These are phyloP conservation scores for Petrocephalus sullivani DNA, from an alignment of 2,797 vertebrate species.

Conservation along the genomic window DNA sequence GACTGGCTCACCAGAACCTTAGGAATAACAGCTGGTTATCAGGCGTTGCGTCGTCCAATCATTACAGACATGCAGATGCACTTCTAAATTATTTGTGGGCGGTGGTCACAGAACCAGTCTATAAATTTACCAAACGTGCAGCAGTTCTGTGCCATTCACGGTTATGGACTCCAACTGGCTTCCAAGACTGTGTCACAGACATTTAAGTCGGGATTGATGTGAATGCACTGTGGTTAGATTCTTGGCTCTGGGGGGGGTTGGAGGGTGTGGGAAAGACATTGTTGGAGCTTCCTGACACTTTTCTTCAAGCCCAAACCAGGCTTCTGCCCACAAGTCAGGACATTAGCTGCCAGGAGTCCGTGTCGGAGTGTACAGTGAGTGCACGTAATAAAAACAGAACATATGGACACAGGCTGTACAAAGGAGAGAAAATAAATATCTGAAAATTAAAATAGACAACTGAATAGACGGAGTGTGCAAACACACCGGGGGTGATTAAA, in stretches of 20 bases:
- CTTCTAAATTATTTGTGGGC: neutral
- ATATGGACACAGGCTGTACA: conserved; percentile 22
- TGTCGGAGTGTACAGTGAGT: neutral
- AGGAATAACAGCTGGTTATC: neutral
- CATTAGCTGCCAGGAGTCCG: neutral
- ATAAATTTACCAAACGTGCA: neutral
- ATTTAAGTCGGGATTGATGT: neutral
- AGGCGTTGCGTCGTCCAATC: neutral
- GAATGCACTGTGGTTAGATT: neutral
- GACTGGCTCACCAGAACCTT: neutral
- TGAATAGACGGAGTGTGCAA: conserved; percentile 26
- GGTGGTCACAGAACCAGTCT: neutral
- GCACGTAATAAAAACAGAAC: conserved; percentile 32
- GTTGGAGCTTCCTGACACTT: neutral
- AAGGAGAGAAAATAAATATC: conserved; percentile 16
- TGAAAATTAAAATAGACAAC: conserved; percentile 16
- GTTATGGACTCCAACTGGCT: neutral
- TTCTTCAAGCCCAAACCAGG: neutral
- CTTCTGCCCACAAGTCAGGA: neutral
- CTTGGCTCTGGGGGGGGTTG: neutral
- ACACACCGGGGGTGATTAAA: neutral
- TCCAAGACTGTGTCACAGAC: neutral
- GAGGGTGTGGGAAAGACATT: neutral
- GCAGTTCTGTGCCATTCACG: neutral
- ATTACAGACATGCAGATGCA: neutral